phyloP scores from a whole-genome alignment of 1,140 invertebrate species.

The Sinonovacula constricta region DNA sequence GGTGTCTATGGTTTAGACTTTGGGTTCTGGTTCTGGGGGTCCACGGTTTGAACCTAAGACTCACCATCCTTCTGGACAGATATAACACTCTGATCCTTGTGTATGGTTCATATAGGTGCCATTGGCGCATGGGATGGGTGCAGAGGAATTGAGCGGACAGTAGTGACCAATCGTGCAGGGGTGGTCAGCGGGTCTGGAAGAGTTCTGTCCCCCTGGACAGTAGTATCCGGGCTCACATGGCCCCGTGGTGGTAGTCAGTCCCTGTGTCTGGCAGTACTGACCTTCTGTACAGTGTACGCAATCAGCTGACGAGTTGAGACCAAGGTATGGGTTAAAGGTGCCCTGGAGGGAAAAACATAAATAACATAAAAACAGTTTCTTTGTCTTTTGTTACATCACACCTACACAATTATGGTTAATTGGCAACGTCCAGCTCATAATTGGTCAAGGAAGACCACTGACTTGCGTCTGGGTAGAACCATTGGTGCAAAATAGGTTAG shows the following conservation, averaged over 20 bases:
- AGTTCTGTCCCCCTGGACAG: constrained; percentile 71
- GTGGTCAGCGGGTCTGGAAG: constrained; percentile 62
- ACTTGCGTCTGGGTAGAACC: too few relatives aligned
- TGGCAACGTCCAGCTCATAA: too few relatives aligned
- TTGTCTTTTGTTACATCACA: too few relatives aligned
- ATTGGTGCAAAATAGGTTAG: too few relatives aligned
- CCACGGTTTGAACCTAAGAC: constrained; percentile 6
- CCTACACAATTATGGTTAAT: too few relatives aligned
- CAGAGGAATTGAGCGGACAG: constrained; percentile 67
- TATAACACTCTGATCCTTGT: constrained; percentile 66
- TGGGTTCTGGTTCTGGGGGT: too few relatives aligned
- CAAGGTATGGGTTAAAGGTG: constrained; percentile 70
- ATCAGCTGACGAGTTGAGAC: constrained; percentile 56
- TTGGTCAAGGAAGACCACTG: too few relatives aligned
- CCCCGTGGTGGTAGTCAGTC: constrained; percentile 67
- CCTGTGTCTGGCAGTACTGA: constrained; percentile 67
- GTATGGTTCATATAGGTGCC: constrained; percentile 76
- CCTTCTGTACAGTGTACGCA: constrained; percentile 69
- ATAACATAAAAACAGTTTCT: neutral
- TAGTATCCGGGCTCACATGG: constrained; percentile 71
- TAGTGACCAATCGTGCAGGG: constrained; percentile 67
- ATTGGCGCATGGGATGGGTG: constrained; percentile 70
- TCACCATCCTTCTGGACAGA: constrained; percentile 74
- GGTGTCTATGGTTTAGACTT: too few relatives aligned
- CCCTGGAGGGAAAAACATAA: constrained; percentile 56